A percentile compares a stretch with the other conserved stretches of the same genome.
These are phyloP conservation scores for Cantharis rufa DNA, from an alignment of 2,888 invertebrate species.

Conservation along the genomic window DNA sequence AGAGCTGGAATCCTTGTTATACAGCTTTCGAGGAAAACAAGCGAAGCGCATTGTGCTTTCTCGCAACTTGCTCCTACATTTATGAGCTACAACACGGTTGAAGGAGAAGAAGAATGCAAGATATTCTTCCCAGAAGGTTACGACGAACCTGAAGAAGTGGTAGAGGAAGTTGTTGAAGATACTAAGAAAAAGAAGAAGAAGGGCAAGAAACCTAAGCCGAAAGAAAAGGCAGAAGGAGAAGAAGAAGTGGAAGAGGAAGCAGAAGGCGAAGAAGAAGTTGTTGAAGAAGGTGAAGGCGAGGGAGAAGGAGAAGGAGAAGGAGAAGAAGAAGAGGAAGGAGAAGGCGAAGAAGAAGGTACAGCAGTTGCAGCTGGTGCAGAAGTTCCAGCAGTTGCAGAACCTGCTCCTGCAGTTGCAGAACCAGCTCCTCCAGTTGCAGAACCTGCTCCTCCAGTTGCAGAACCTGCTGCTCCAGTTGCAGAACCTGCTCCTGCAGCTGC, in stretches of 20 bases:
- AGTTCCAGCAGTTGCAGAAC: too few relatives aligned
- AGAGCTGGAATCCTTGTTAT: conserved; percentile 72
- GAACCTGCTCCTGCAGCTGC: too few relatives aligned
- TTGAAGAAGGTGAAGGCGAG: conserved; percentile 45
- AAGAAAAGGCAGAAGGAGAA: conserved; percentile 39
- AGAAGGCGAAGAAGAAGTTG: conserved; percentile 25
- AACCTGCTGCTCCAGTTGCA: too few relatives aligned
- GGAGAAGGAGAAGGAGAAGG: conserved; percentile 53
- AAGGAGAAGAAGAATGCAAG: conserved; percentile 66
- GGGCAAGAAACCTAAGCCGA: conserved; percentile 44
- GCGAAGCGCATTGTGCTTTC: conserved; percentile 67
- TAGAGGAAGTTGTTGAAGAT: conserved; percentile 49
- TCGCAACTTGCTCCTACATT: conserved; percentile 69
- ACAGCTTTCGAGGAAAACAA: conserved; percentile 67
- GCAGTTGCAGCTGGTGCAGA: neutral
- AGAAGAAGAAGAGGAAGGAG: conserved; percentile 35
- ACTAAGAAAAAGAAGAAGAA: conserved; percentile 63
- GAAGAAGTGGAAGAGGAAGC: conserved; percentile 29
- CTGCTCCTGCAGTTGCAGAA: too few relatives aligned
- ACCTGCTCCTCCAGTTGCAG: too few relatives aligned
- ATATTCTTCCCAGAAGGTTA: conserved; percentile 72
- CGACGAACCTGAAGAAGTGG: conserved; percentile 58
- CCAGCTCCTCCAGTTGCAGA: too few relatives aligned
- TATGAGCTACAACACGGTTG: conserved; percentile 67
- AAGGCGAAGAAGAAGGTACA: conserved; percentile 37